Evolutionary conservation across 2,888 invertebrate species (phyloP).

Genomic region (Sphinx pinastri): DNA sequence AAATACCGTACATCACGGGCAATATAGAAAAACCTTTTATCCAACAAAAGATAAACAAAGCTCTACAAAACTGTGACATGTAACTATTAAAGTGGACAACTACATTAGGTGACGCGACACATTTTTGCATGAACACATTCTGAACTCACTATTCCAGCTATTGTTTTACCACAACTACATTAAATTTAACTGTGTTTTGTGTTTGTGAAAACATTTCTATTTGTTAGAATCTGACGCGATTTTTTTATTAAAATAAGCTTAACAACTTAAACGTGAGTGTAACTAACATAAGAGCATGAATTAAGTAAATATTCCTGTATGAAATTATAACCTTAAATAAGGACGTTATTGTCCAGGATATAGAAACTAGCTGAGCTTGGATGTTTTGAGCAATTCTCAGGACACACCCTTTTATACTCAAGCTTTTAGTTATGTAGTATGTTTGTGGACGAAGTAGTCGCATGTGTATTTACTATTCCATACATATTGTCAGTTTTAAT

Average conservation of each 20-base stretch:
- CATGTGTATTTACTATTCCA: background rate
- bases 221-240: background rate
- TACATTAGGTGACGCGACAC: slow-evolving; percentile 58
- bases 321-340: no score
- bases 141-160: slow-evolving; percentile 32
- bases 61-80: slow-evolving; percentile 38
- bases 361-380: no score
- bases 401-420: no score
- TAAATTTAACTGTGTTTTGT: background rate
- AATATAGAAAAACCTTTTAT: slow-evolving; percentile 24
- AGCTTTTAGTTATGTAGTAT: background rate
- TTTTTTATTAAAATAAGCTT: background rate
- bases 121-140: slow-evolving; percentile 53
- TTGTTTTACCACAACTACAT: background rate
- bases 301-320: no score
- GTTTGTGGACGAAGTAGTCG: background rate
- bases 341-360: no score
- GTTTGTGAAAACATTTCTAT: slow-evolving; percentile 11
- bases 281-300: no score
- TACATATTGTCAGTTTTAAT: background rate
- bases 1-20: slow-evolving; percentile 14
- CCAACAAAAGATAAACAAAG: slow-evolving; percentile 30
- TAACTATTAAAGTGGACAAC: slow-evolving; percentile 41
- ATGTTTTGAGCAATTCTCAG: no score
- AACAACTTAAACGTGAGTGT: no score